Percentiles rank a stretch among this genome's conserved stretches.
Conservation (phyloP, 2,113 vertebrate species). For the Lophotis ruficrista region DNA sequence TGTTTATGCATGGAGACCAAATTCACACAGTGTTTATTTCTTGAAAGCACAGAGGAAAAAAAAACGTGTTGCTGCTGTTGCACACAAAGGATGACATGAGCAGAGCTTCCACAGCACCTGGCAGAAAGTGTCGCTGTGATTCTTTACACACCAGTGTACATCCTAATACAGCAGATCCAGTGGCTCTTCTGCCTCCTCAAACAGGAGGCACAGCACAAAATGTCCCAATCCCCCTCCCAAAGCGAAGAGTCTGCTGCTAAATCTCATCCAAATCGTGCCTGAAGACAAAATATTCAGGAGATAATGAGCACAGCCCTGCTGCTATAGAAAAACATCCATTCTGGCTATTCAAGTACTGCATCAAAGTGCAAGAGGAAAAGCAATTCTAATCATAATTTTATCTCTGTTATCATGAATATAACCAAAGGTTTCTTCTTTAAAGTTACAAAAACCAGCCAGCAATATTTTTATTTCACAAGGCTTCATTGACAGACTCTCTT, state of each 20-base stretch:
- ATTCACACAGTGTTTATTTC: background rate
- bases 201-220: background rate
- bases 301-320: background rate
- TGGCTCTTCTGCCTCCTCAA: background rate
- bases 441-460: conserved; percentile 1
- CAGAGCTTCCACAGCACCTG: background rate
- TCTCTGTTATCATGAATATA: conserved; percentile 22
- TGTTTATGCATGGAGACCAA: background rate
- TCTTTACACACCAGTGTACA: background rate
- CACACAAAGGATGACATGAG: background rate
- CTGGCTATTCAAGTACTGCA: background rate
- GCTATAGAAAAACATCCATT: conserved; percentile 18
- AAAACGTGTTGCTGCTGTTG: background rate
- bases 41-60: background rate
- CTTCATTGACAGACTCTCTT: conserved; percentile 57
- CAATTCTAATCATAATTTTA: conserved; percentile 34
- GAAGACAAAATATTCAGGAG: background rate
- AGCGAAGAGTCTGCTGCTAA: background rate
- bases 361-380: background rate
- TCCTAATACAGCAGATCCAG: background rate
- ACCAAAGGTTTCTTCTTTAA: conserved; percentile 46
- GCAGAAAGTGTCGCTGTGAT: background rate
- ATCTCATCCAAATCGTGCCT: background rate
- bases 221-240: background rate
- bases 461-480: conserved; percentile 53